phyloP scores from a whole-genome alignment of 92 coral and sea anemone genomes.

The Epizoanthus stellaris region DNA sequence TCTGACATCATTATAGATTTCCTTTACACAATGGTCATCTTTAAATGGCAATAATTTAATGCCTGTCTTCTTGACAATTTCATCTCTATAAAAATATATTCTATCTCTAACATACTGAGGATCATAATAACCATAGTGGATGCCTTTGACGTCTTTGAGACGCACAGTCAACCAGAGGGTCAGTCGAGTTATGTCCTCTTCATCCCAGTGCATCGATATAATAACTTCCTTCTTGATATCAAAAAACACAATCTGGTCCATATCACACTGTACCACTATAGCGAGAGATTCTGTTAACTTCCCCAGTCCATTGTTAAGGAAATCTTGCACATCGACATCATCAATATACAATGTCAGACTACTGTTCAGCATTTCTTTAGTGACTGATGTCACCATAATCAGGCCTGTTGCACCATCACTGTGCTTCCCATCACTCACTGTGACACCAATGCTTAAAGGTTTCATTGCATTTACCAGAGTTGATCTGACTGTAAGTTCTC shows the following conservation, averaged over 20 bases:
- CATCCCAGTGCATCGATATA: conserved; percentile 43
- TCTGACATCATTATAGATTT: conserved; percentile 45
- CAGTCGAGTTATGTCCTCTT: conserved; percentile 68
- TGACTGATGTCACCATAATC: conserved; percentile 83
- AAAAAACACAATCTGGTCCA: conserved; percentile 79
- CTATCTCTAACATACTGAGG: conserved; percentile 62
- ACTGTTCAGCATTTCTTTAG: conserved; percentile 73
- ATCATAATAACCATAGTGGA: conserved; percentile 61
- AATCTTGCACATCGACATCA: conserved; percentile 68
- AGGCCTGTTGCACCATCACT: conserved; percentile 68
- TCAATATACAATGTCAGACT: conserved; percentile 81
- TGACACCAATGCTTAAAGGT: conserved; percentile 65
- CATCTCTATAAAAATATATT: conserved; percentile 66
- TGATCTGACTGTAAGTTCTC: conserved; percentile 79
- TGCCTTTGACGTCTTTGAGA: conserved; percentile 45
- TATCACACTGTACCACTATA: conserved; percentile 49
- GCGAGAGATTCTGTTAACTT: conserved; percentile 64
- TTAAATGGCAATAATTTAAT: conserved; percentile 69
- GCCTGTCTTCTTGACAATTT: conserved; percentile 59
- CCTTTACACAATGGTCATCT: conserved; percentile 70
- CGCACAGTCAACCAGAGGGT: conserved; percentile 85
- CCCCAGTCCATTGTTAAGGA: conserved; percentile 71
- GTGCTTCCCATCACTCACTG: conserved; percentile 76
- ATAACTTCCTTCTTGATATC: conserved; percentile 68
- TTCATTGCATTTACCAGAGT: conserved; percentile 73